Evolutionary conservation across 2,113 vertebrate genomes (phyloP), one percentile per base, ranked within the genome.

Genomic region (Psammodynastes pulverulentus): DNA sequence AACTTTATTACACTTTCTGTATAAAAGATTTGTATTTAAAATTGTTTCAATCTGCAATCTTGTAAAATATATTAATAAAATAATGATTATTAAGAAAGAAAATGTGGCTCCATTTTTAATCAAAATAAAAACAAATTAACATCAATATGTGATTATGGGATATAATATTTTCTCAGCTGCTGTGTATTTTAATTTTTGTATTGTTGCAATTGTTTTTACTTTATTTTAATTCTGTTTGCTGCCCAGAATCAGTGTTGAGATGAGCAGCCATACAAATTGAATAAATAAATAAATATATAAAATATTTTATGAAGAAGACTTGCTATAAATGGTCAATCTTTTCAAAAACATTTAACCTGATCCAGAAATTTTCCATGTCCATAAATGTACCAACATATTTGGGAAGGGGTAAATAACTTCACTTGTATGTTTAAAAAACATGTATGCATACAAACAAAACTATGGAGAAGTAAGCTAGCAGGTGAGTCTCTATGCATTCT

Each of bases 1-100:
- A 98, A 97, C 98, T 98, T 98, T 98, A 98, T 98, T 98, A 98
- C 97, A 98, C 98, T 98, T 98, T 98, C 98, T 98, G 98, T 98
- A 98, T 97, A 98, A 98, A 95, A 95, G 94, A 96, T 98, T 98
- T 98, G 98, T 98, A 98, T 98, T 98, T 98, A 98, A 97, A 97
- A 98, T 98, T 97, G 98, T 98, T 98, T 98, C 97, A 97, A 98
- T 1, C 95, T 98, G 97, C 98, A 98, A 98, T 98, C 97, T 98
- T 98, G 98, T 97, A 98, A 98, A 98, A 97, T 98, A 98, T 98
- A 98, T 98, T 98, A 99, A 99, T 98, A 99, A 99, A 98, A 98
- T 96, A 98, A 97, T 97, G 97, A 98, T 98, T 98, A 98, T 97
- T 98, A 96, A 97, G 96, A 97, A 96, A 95, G 94, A 92, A 95